Conservation (phyloP, 2,888 invertebrate species). For the Brenthis daphne region DNA sequence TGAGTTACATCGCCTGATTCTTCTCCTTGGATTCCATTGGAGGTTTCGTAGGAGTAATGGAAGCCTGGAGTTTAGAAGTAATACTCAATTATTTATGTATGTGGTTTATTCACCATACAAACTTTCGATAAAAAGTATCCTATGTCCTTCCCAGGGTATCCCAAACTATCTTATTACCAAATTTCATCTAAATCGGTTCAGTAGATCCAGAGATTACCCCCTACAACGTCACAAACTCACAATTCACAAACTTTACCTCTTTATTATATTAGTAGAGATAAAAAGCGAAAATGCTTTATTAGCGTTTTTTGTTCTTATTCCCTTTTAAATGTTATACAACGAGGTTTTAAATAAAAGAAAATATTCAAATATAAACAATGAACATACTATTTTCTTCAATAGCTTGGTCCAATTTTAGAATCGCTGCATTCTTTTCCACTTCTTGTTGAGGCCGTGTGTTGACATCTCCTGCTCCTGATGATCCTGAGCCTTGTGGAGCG, state of each 20-base stretch:
- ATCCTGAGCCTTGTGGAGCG: constrained; percentile 35
- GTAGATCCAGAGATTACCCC: too few relatives aligned
- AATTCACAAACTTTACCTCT: too few relatives aligned
- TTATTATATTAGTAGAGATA: too few relatives aligned
- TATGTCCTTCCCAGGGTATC: too few relatives aligned
- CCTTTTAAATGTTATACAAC: too few relatives aligned
- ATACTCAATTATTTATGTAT: neutral
- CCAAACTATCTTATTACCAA: too few relatives aligned
- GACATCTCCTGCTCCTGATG: constrained; percentile 37
- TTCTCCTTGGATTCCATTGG: constrained; percentile 69
- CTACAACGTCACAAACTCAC: too few relatives aligned
- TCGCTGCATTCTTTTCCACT: constrained; percentile 59
- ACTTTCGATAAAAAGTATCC: too few relatives aligned
- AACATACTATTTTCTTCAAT: constrained; percentile 60
- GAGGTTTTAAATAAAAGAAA: neutral
- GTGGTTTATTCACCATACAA: too few relatives aligned
- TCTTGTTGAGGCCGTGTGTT: constrained; percentile 60
- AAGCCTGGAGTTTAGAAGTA: constrained; percentile 50
- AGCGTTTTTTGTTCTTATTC: too few relatives aligned
- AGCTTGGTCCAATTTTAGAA: constrained; percentile 60
- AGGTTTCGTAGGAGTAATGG: constrained; percentile 68
- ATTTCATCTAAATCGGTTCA: too few relatives aligned
- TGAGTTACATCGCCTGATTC: constrained; percentile 58
- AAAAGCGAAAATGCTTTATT: too few relatives aligned
- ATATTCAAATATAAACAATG: constrained; percentile 37